phyloP scores from a whole-genome alignment of 2,888 invertebrate genomes.

The Altica lythri region DNA sequence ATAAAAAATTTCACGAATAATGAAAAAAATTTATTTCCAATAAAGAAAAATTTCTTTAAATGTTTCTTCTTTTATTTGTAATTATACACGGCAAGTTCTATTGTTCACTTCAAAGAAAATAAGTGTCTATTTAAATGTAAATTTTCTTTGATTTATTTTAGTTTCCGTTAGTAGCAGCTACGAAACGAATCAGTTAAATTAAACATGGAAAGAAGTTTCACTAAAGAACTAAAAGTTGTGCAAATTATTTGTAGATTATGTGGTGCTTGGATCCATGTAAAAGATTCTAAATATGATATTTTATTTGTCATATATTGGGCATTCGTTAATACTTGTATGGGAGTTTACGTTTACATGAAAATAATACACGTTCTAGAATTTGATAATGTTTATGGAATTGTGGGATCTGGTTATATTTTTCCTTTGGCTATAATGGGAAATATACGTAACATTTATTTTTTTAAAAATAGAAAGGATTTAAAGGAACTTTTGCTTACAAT shows the following conservation, averaged over 20 bases:
- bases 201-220: too few relatives aligned
- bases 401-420: neutral
- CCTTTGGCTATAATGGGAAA: neutral
- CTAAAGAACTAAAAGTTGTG: too few relatives aligned
- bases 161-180: too few relatives aligned
- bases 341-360: neutral
- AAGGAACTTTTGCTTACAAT: neutral
- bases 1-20: too few relatives aligned
- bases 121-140: too few relatives aligned
- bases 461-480: conserved; percentile 6
- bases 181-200: too few relatives aligned
- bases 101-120: too few relatives aligned
- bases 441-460: neutral
- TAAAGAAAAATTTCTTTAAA: too few relatives aligned
- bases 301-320: conserved; percentile 1
- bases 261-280: conserved; percentile 3
- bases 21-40: too few relatives aligned
- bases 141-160: too few relatives aligned
- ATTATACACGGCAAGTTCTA: too few relatives aligned
- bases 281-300: neutral
- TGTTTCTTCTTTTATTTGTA: too few relatives aligned
- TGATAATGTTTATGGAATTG: conserved; percentile 1
- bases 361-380: neutral
- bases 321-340: neutral
- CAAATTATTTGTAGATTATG: conserved; percentile 4